Percentiles rank a stretch among this genome's conserved stretches.
Conservation (phyloP, 2,888 invertebrate genomes). For the Fragum sueziense region DNA sequence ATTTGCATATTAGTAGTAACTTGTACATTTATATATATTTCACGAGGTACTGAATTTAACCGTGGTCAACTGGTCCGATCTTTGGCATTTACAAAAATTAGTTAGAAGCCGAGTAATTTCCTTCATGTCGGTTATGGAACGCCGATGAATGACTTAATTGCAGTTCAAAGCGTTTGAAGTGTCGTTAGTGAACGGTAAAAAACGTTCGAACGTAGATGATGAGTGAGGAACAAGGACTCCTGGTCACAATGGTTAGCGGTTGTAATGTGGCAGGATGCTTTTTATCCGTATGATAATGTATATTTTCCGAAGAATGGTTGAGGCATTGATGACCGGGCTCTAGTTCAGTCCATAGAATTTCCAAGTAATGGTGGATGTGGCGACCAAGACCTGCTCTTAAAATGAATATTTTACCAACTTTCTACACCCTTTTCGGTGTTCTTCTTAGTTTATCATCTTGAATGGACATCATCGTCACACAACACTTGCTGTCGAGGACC, state of each 20-base stretch:
- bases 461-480: conserved; percentile 80
- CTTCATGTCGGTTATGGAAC: conserved; percentile 29
- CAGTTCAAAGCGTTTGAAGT: conserved; percentile 20
- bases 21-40: no score
- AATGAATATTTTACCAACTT: conserved; percentile 79
- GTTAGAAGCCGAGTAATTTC: background rate
- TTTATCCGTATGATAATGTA: conserved; percentile 63
- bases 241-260: conserved; percentile 55
- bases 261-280: conserved; percentile 57
- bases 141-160: conserved; percentile 20
- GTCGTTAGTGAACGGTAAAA: conserved; percentile 11
- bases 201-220: conserved; percentile 8
- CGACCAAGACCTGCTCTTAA: conserved; percentile 57
- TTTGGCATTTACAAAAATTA: conserved; percentile 1
- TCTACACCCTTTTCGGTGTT: conserved; percentile 63
- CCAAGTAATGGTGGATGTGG: conserved; percentile 76
- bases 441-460: conserved; percentile 75
- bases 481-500: conserved; percentile 70
- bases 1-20: background rate
- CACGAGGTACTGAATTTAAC: conserved; percentile 17
- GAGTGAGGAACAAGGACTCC: conserved; percentile 35
- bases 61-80: background rate
- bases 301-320: conserved; percentile 76
- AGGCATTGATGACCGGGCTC: background rate
- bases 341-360: conserved; percentile 52